Evolutionary conservation across 2,888 invertebrate species (phyloP).

Genomic region (Hyppa rectilinea): DNA sequence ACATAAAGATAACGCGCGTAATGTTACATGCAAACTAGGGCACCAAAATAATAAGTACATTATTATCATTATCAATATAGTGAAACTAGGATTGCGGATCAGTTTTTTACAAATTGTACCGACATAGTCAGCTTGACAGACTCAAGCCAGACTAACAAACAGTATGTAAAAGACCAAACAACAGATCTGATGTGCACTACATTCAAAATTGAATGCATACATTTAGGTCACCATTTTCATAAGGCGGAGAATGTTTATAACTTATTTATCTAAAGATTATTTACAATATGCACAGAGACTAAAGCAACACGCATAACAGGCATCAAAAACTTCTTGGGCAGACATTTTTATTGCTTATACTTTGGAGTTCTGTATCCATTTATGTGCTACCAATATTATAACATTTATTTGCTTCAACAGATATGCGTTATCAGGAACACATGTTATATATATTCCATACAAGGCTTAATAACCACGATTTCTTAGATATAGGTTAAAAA

Average conservation of each 20-base stretch:
- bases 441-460: conserved; percentile 72
- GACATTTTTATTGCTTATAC: conserved; percentile 81
- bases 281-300: conserved; percentile 88
- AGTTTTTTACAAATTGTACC: conserved; percentile 63
- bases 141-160: conserved; percentile 34
- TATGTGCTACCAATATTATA: conserved; percentile 71
- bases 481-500: conserved; percentile 74
- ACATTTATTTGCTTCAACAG: conserved; percentile 79
- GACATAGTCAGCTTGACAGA: conserved; percentile 10
- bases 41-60: conserved; percentile 87
- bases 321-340: conserved; percentile 75
- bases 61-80: conserved; percentile 70
- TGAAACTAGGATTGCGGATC: conserved; percentile 69
- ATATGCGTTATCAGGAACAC: conserved; percentile 80
- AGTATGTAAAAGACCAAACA: conserved; percentile 61
- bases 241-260: conserved; percentile 87
- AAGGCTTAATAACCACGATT: conserved; percentile 70
- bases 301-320: conserved; percentile 81
- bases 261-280: conserved; percentile 80
- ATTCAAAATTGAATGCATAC: conserved; percentile 71
- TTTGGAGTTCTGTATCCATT: conserved; percentile 69
- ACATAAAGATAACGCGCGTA: conserved; percentile 81
- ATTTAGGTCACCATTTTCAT: conserved; percentile 81
- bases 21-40: conserved; percentile 86
- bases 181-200: conserved; percentile 62